Conservation (phyloP, 2,888 invertebrate species). For the Pocota personata region DNA sequence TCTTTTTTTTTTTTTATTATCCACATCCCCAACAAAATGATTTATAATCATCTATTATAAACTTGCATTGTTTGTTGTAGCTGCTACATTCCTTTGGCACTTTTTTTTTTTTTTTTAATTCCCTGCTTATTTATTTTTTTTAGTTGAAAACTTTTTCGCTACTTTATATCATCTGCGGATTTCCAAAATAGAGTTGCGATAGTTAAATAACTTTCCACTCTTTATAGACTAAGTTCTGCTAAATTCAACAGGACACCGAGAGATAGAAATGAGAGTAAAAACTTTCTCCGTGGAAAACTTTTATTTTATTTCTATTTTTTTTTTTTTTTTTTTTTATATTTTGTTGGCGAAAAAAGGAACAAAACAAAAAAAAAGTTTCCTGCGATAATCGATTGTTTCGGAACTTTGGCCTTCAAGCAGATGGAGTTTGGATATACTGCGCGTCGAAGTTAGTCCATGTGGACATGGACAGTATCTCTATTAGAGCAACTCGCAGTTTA, state of each 20-base stretch:
- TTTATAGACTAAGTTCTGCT: constrained; percentile 70
- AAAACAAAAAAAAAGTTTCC: constrained; percentile 17
- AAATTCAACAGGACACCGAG: constrained; percentile 70
- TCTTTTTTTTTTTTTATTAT: background rate
- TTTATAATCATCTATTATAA: constrained; percentile 70
- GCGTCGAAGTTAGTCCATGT: constrained; percentile 58
- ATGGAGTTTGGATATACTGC: constrained; percentile 52
- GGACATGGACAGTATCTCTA: constrained; percentile 47
- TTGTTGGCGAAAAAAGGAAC: constrained; percentile 17
- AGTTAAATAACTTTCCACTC: constrained; percentile 73
- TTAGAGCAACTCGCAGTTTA: constrained; percentile 49
- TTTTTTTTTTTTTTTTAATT: constrained; percentile 21
- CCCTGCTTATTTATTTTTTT: constrained; percentile 20
- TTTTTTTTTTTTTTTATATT: constrained; percentile 9
- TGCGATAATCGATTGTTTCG: constrained; percentile 69
- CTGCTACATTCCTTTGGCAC: constrained; percentile 48
- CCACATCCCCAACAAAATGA: constrained; percentile 44
- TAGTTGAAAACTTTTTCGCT: constrained; percentile 69
- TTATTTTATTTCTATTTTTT: constrained; percentile 49
- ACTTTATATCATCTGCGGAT: constrained; percentile 74
- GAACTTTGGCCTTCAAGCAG: constrained; percentile 65
- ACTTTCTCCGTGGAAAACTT: constrained; percentile 51
- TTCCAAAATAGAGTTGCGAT: constrained; percentile 73
- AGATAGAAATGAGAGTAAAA: constrained; percentile 56
- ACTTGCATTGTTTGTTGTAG: constrained; percentile 48